These are phyloP conservation scores for Galeopsomyia nigrocyanea DNA, from an alignment of 2,888 invertebrate genomes.

Conservation along the genomic window DNA sequence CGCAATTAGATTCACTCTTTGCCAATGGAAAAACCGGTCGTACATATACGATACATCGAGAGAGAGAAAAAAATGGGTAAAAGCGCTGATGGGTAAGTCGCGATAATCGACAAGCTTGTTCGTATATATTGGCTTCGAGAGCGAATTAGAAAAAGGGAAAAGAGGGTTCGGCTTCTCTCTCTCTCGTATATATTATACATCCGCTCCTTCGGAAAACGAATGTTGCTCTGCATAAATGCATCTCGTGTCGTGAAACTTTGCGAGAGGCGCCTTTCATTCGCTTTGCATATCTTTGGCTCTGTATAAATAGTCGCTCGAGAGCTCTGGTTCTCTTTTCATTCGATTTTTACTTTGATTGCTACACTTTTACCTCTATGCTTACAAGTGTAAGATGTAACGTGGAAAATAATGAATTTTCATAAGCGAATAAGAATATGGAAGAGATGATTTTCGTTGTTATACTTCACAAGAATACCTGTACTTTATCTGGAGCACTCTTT, in stretches of 20 bases:
- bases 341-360: no score
- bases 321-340: no score
- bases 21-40: background rate
- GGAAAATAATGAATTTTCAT: no score
- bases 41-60: background rate
- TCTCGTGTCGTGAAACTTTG: slow-evolving; percentile 5
- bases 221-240: slow-evolving; percentile 15
- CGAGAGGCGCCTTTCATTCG: background rate
- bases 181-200: background rate
- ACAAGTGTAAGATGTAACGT: no score
- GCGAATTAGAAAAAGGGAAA: slow-evolving; percentile 52
- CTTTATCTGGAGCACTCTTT: no score
- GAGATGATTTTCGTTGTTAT: no score
- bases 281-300: no score
- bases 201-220: slow-evolving; percentile 32
- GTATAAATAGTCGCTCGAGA: no score
- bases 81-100: slow-evolving; percentile 36
- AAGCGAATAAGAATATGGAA: no score
- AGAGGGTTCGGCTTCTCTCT: slow-evolving; percentile 23
- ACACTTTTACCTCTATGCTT: no score
- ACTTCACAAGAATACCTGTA: no score
- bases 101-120: slow-evolving; percentile 38
- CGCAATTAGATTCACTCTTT: slow-evolving; percentile 22
- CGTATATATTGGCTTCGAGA: slow-evolving; percentile 38
- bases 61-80: no score